These are phyloP conservation scores for Antechinus stuartii DNA, from an alignment of 2,113 vertebrate genomes.

Conservation along the genomic window DNA sequence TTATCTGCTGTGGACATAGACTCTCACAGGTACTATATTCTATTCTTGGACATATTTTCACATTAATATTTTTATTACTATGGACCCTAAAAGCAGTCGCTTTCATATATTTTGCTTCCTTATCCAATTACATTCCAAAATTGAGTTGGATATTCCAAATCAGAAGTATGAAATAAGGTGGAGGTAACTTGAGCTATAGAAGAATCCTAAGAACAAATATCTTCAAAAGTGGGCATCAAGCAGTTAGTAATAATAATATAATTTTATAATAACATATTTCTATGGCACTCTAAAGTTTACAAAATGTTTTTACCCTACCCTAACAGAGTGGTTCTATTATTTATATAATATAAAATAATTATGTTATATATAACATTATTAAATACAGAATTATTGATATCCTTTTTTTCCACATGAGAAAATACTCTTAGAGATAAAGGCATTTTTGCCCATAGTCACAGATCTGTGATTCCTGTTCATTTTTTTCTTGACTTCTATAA, in stretches of 20 bases:
- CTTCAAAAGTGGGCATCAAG: not conserved
- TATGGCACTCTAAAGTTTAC: not conserved
- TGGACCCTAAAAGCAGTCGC: conserved; percentile 16
- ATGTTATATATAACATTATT: not conserved
- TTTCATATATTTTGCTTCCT: conserved; percentile 44
- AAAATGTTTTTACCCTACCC: not conserved
- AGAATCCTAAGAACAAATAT: conserved; percentile 10
- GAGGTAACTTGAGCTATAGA: not conserved
- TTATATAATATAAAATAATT: no score
- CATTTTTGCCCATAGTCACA: not conserved
- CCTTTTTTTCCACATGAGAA: not conserved
- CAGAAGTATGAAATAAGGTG: not conserved
- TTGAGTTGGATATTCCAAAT: conserved; percentile 1
- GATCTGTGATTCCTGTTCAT: not conserved
- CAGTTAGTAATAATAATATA: not conserved
- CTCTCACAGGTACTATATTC: not conserved
- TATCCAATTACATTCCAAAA: not conserved
- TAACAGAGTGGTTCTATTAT: not conserved
- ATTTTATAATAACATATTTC: not conserved
- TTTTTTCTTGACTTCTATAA: not conserved
- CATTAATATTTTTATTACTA: not conserved
- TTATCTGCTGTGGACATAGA: not conserved
- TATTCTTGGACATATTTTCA: conserved; percentile 59
- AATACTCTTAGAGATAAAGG: not conserved
- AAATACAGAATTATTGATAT: not conserved